A percentile compares a stretch with the other conserved stretches of the same genome.
Conservation (phyloP, 2,888 invertebrate genomes). For the Dysmachus trigonus region DNA sequence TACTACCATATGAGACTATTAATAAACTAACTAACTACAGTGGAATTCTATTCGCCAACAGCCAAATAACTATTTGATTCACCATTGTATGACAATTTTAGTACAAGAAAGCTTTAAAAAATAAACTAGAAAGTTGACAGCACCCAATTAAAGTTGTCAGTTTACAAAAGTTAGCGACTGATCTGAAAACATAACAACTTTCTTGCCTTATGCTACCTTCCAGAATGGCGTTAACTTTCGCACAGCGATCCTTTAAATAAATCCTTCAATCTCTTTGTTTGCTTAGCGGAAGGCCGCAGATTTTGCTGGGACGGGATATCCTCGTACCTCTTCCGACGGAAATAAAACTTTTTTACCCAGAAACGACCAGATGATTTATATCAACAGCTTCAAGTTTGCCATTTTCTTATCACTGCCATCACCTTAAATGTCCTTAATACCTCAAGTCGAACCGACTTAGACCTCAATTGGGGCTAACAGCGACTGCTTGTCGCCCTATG, state of each 20-base stretch:
- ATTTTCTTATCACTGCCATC: slow-evolving; percentile 15
- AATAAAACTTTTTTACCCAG: not conserved
- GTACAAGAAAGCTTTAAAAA: not conserved
- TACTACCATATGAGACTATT: no score
- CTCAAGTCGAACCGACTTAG: slow-evolving; percentile 3
- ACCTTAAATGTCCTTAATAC: slow-evolving; percentile 8
- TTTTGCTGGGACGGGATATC: not conserved
- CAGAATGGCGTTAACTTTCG: not conserved
- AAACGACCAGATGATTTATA: slow-evolving; percentile 13
- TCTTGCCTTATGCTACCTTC: not conserved
- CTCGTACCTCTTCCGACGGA: not conserved
- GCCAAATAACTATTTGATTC: no score
- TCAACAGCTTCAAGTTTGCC: slow-evolving; percentile 9
- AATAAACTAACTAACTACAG: no score
- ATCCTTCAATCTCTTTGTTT: not conserved
- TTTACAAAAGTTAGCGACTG: not conserved
- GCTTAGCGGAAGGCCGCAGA: slow-evolving; percentile 1
- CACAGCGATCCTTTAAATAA: not conserved
- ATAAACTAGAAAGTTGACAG: not conserved
- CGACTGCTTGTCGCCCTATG: not conserved
- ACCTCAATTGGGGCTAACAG: not conserved
- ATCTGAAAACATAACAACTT: not conserved
- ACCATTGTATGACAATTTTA: no score
- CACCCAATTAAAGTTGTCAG: not conserved
- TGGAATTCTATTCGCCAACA: no score